Evolutionary conservation across 1,140 invertebrate species (phyloP), one percentile per base, ranked within the genome.

Genomic region (Pachyrhynchus sulphureomaculatus): DNA sequence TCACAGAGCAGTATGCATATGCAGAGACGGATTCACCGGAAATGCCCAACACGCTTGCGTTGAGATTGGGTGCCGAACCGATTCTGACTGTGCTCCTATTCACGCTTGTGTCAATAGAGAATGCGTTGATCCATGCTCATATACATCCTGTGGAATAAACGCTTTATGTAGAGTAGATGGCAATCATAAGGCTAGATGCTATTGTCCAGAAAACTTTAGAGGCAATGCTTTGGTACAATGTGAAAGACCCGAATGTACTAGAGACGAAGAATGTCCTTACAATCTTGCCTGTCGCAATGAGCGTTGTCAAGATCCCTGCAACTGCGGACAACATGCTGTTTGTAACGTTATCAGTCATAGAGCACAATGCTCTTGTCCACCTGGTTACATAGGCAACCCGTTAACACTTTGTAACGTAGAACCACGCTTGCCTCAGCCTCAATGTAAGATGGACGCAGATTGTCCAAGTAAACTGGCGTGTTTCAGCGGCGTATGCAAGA

Each of bases 401-500:
- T 79, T 85, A 29, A 76, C 80, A 2, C 76, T 80, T 37, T 94
- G 91, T 74, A 77, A 78, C 37, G 71, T 77, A 70, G 53, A 64
- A 62, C 76, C 82, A 56, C 79, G 79, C 21, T 75, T 77, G 73
- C 74, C 76, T 65, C 74, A 79, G 53, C 79, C 86, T 0, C 86
- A 91, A 71, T 96, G 93, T 76, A 84, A 82, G 70, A 81, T 84
- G 65, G 92, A 95, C 69, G 86, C 84, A 0, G 92, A 95, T 65
- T 96, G 93, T 75, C 84, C 90, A 9, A 90, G 87, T 49, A 90
- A 88, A 73, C 75, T 92, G 56, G 91, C 91, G 17, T 96, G 93
- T 75, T 88, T 95, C 68, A 84, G 82, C 70, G 86, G 86, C 15
- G 77, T 83, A 57, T 96, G 93, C 72, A 86, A 85, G 69, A 90